These are phyloP conservation scores for Brenthis hecate DNA, from an alignment of 2,888 invertebrate genomes.

Conservation along the genomic window DNA sequence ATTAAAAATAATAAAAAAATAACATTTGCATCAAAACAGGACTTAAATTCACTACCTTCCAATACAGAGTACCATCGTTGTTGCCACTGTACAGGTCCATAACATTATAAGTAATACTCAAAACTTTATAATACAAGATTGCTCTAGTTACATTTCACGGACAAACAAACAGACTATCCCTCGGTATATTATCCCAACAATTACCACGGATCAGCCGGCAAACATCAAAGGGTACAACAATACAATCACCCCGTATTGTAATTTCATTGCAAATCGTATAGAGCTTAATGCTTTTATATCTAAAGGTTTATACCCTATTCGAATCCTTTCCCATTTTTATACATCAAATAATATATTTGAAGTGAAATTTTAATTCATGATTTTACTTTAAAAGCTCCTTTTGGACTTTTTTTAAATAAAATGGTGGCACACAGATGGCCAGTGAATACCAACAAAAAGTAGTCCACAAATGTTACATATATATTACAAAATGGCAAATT, in stretches of 20 bases:
- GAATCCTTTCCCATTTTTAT: constrained; percentile 8
- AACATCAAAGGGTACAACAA: constrained; percentile 47
- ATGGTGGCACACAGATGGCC: too few species aligned
- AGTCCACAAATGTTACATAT: too few species aligned
- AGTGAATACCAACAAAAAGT: too few species aligned
- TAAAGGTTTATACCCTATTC: constrained; percentile 19
- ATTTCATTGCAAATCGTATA: constrained; percentile 31
- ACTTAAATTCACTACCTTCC: too few species aligned
- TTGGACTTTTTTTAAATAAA: too few species aligned
- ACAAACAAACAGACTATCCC: constrained; percentile 41
- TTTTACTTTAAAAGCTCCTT: too few species aligned
- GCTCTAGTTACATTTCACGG: constrained; percentile 30
- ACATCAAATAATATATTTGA: not conserved
- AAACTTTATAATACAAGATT: constrained; percentile 7
- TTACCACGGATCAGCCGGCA: constrained; percentile 48
- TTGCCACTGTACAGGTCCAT: too few species aligned
- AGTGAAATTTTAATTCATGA: not conserved
- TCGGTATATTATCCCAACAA: constrained; percentile 47
- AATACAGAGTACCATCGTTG: too few species aligned
- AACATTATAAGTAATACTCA: not conserved
- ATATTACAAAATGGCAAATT: too few species aligned
- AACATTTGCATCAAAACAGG: too few species aligned
- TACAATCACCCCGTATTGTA: constrained; percentile 39
- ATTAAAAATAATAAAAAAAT: too few species aligned
- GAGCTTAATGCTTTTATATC: constrained; percentile 33